Base-by-base conservation (phyloP, 2,888 invertebrate species). In the Prosopocoilus inquinatus region DNA sequence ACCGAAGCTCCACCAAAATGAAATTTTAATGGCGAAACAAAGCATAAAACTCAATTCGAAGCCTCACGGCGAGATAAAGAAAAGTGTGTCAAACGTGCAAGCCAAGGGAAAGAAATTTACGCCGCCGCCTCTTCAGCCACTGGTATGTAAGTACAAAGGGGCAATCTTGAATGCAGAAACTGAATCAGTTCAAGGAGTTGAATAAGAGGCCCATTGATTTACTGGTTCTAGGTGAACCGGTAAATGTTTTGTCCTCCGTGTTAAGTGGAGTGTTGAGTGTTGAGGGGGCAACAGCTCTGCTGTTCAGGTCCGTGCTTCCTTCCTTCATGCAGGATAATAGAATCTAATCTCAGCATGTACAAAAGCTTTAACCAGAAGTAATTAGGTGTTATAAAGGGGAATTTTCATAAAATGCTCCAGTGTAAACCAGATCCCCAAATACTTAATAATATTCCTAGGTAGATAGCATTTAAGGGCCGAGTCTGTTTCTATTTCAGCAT, bases 191-290 rank as follows among this genome's bases (percentile, higher is more conserved):
- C 50, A 48, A 20, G 32, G 50, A 16, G 35, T 34, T 9, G 47
- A 32, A 15, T 3, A 12, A 43, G 51, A 53, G 51, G 52, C 50
- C 43, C 57, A 60, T 60, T 60, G 60, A 60, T 60, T 60, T 60
- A 60, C 52, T 55, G 57, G 57, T 60, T 53, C 55, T 54, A 60
- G 57, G 55, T 57, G 57, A 60, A 57, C 57, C 46, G 55, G 57
- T 57, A 60, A 60, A 57, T 55, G 60, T 60, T 60, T 60, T 60
- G 57, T 60, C 60, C 55, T 57, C 55, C 55, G 53, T 58, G 57
- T 60, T 57, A 55, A 60, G 60, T 53, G 55, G 52, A 47, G 36
- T 58, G 54, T 54, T 34, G 57, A 55, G 53, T 46, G 53, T 41
- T 41, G 15, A 41, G 41, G 15, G 41, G 15, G 15, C 15, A 16